Evolutionary conservation across 2,888 invertebrate species (phyloP), one percentile per base, ranked within the genome.

Genomic region (Leptothorax acervorum): DNA sequence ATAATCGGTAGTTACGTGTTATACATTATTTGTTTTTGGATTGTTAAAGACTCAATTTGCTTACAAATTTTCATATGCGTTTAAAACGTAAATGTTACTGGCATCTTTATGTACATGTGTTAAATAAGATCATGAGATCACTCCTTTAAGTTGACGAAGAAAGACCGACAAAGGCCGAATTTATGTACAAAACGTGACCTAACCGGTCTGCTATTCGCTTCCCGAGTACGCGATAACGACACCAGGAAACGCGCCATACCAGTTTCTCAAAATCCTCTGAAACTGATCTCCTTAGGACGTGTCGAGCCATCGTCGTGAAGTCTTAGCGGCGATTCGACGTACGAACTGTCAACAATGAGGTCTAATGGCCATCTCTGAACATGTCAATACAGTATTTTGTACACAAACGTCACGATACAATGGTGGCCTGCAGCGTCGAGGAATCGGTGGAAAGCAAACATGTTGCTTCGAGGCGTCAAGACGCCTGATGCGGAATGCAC

Each of bases 371-470:
- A 88, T 85, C 90, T 90, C 82, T 84, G 90, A 89, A 92, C 91
- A 92, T 93, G 93, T 93, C 93, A 93, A 94, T 94, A 93, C 88
- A 82, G 85, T 94, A 92, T 94, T 94, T 94, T 93, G 94, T 94
- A 93, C 93, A 94, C 94, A 94, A 92, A 92, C 89, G 92, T 92
- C 92, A 90, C 28, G 18, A 48, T 23, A 94, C 91, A 94, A 93
- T 93, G 86, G 88, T 75, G 66, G 81, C 92, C 91, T 88, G 88
- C 85, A 76, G 88, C 60, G 90, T 75, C 74, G 83, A 87, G 83
- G 82, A 88, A 92, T 91, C 87, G 87, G 86, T 88, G 89, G 83
- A 90, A 85, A 87, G 88, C 90, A 92, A 93, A 93, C 92, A 91
- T 87, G 87, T 91, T 90, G 88, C 83, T 89, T 73, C 78, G 65